Conservation (phyloP, 2,113 vertebrate genomes). For the Bathybates hornii region DNA sequence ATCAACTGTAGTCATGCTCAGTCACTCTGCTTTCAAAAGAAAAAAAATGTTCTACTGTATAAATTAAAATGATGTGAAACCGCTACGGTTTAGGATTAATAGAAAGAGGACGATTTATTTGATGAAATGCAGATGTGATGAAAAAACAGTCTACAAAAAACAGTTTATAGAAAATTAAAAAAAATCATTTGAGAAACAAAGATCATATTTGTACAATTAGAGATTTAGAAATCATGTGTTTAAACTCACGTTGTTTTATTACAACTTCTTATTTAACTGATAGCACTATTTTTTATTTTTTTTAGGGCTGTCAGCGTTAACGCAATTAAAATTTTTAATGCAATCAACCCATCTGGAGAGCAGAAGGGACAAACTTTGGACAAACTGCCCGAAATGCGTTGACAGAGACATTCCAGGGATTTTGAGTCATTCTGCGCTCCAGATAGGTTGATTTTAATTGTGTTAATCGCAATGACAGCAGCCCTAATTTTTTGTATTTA, state of each 20-base stretch:
- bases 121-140: background rate
- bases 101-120: background rate
- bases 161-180: background rate
- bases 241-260: accelerated
- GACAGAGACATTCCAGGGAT: background rate
- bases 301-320: background rate
- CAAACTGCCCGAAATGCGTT: background rate
- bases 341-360: background rate
- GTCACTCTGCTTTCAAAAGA: background rate
- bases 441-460: background rate
- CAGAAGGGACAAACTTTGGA: background rate
- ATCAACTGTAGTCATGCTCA: background rate
- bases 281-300: background rate
- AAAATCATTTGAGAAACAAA: background rate
- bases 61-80: background rate
- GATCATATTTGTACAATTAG: background rate
- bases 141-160: background rate
- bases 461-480: background rate
- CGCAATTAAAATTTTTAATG: background rate
- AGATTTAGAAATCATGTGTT: background rate
- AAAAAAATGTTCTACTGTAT: background rate
- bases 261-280: background rate
- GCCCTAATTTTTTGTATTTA: background rate
- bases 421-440: background rate
- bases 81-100: background rate